phyloP scores from a whole-genome alignment of 2,888 invertebrate species.

The Hermaeophaga mercurialis region DNA sequence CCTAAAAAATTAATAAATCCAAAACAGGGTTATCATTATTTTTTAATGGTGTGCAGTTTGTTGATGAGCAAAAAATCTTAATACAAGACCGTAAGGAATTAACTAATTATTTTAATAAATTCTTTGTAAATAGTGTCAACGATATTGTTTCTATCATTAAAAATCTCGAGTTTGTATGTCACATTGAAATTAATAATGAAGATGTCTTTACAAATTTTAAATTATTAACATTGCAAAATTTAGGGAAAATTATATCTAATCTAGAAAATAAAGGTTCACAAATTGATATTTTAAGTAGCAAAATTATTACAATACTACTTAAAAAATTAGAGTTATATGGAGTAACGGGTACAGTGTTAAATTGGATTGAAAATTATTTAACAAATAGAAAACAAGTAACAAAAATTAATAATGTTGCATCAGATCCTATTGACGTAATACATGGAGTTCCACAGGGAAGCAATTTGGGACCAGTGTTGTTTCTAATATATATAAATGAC shows the following conservation, averaged over 20 bases:
- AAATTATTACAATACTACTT: conserved; percentile 14
- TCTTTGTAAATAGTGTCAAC: too few relatives aligned
- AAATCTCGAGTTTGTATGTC: too few relatives aligned
- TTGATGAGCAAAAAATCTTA: conserved; percentile 14
- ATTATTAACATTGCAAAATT: too few relatives aligned
- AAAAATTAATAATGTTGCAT: too few relatives aligned
- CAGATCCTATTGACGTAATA: too few relatives aligned
- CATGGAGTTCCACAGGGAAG: conserved; percentile 6
- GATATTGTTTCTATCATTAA: too few relatives aligned
- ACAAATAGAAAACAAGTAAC: too few relatives aligned
- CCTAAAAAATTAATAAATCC: conserved; percentile 8
- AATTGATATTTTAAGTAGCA: conserved; percentile 1
- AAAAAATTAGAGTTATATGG: conserved; percentile 23
- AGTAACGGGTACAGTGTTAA: neutral
- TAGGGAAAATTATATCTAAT: too few relatives aligned
- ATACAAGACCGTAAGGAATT: neutral
- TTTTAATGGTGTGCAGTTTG: neutral
- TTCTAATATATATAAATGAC: conserved; percentile 14
- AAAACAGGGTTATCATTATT: conserved; percentile 5
- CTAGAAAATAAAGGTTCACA: neutral
- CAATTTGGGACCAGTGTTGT: conserved; percentile 3
- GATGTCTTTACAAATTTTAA: too few relatives aligned
- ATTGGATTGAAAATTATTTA: too few relatives aligned
- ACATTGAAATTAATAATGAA: too few relatives aligned
- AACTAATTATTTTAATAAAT: too few relatives aligned